Percentiles rank a stretch among this genome's conserved stretches.
Evolutionary conservation across 2,113 vertebrate genomes (phyloP).

Genomic region (Brachyistius frenatus): DNA sequence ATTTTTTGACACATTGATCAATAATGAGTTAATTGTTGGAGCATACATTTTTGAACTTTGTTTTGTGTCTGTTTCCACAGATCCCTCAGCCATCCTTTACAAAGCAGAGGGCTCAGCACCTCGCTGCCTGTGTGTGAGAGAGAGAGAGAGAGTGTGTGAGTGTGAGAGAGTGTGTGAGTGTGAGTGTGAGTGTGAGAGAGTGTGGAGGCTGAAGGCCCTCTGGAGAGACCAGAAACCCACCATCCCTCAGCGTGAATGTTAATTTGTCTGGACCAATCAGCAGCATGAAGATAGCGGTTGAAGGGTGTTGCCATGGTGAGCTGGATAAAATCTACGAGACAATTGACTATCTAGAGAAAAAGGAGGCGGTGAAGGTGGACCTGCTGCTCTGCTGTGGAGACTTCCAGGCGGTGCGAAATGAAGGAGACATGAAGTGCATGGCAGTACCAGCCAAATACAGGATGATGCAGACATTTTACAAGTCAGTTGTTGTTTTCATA

Average conservation of each 20-base stretch:
- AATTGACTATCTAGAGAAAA: slow-evolving; percentile 88
- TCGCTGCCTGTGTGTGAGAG: background rate
- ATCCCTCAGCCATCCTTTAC: background rate
- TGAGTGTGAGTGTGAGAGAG: background rate
- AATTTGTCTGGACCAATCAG: background rate
- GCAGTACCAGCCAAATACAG: slow-evolving; percentile 94
- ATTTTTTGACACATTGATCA: too few species aligned
- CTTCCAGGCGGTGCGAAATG: slow-evolving; percentile 96
- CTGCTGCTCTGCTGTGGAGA: slow-evolving; percentile 94
- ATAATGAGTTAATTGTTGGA: too few species aligned
- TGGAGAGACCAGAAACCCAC: background rate
- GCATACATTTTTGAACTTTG: background rate
- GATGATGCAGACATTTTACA: slow-evolving; percentile 96
- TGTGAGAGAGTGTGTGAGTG: too few species aligned
- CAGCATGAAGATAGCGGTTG: slow-evolving; percentile 94
- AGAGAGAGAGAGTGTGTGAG: background rate
- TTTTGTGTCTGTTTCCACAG: background rate
- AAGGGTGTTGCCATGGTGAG: slow-evolving; percentile 96
- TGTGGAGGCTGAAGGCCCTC: too few species aligned
- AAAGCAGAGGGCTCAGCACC: too few species aligned
- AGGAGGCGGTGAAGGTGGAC: slow-evolving; percentile 87
- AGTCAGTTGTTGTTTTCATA: slow-evolving; percentile 80
- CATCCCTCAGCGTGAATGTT: slow-evolving; percentile 3
- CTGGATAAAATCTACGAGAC: slow-evolving; percentile 98
- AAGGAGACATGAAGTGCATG: slow-evolving; percentile 96